Conservation (phyloP, 1,140 invertebrate species). For the Danaus plexippus region DNA sequence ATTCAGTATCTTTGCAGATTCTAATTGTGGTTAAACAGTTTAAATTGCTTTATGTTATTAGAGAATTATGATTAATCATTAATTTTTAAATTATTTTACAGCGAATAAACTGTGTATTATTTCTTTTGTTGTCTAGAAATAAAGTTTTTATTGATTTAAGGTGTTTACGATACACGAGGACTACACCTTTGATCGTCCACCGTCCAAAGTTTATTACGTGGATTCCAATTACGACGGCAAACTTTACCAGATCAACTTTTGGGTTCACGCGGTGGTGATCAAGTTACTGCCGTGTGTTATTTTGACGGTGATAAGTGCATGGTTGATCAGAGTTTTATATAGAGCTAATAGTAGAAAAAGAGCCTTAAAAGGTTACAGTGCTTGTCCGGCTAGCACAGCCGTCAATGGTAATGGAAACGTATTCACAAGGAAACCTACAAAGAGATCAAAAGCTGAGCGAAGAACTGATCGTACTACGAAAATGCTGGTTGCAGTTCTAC, state of each 20-base stretch:
- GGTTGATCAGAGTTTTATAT: conserved; percentile 83
- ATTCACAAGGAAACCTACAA: conserved; percentile 53
- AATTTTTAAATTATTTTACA: too few relatives aligned
- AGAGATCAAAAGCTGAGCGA: conserved; percentile 76
- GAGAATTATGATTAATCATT: too few relatives aligned
- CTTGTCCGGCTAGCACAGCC: conserved; percentile 59
- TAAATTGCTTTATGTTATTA: too few relatives aligned
- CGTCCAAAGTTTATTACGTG: conserved; percentile 76
- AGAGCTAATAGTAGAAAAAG: conserved; percentile 79
- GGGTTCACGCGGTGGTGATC: conserved; percentile 89
- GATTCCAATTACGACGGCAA: conserved; percentile 75
- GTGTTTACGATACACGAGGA: conserved; percentile 65
- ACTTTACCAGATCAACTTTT: conserved; percentile 82
- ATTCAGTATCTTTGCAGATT: too few relatives aligned
- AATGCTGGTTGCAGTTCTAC: conserved; percentile 90
- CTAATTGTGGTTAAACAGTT: too few relatives aligned
- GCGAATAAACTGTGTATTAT: too few relatives aligned
- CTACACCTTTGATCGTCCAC: conserved; percentile 48
- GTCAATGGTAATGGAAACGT: conserved; percentile 57
- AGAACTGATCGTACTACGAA: conserved; percentile 88
- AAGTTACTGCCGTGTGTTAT: conserved; percentile 88
- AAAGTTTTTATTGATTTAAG: conserved; percentile 30
- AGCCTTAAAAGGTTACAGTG: conserved; percentile 75
- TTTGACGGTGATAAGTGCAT: conserved; percentile 86
- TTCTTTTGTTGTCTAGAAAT: background rate